Evolutionary conservation across 2,113 vertebrate species (phyloP).

Genomic region (Archocentrus centrarchus): DNA sequence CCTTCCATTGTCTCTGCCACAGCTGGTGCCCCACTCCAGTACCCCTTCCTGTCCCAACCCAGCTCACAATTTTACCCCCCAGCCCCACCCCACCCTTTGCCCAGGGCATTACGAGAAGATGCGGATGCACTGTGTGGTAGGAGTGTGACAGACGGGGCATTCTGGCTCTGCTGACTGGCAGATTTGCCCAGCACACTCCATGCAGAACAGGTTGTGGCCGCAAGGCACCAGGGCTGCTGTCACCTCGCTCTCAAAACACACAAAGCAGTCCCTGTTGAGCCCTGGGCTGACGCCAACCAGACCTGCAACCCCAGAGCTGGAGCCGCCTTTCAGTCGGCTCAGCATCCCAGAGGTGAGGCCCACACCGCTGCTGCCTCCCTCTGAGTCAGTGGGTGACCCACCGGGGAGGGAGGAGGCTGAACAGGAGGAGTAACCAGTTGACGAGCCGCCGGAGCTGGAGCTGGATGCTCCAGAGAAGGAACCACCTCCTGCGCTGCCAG

Average conservation of each 20-base stretch:
- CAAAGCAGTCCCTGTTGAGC: slow-evolving; percentile 89
- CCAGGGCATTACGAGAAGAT: slow-evolving; percentile 92
- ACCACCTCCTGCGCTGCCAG: slow-evolving; percentile 75
- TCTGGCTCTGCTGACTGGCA: slow-evolving; percentile 90
- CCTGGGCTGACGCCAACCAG: slow-evolving; percentile 70
- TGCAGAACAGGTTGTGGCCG: slow-evolving; percentile 98
- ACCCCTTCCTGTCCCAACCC: slow-evolving; percentile 1
- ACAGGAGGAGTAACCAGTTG: slow-evolving; percentile 88
- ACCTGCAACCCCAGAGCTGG: slow-evolving; percentile 66
- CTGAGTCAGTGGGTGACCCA: slow-evolving; percentile 87
- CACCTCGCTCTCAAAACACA: slow-evolving; percentile 95
- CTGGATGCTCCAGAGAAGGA: slow-evolving; percentile 88
- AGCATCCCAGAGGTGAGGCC: slow-evolving; percentile 74
- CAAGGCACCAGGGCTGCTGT: slow-evolving; percentile 94
- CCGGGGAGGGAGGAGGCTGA: slow-evolving; percentile 88
- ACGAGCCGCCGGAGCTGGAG: slow-evolving; percentile 82
- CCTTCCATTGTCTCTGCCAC: slow-evolving; percentile 54
- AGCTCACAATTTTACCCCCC: slow-evolving; percentile 1
- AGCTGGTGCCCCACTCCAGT: slow-evolving; percentile 50
- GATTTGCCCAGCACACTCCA: slow-evolving; percentile 96
- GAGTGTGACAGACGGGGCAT: slow-evolving; percentile 93
- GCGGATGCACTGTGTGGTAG: slow-evolving; percentile 96
- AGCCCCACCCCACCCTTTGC: not conserved
- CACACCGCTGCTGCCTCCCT: slow-evolving; percentile 77
- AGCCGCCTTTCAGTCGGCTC: slow-evolving; percentile 77